Percentiles rank a stretch among this genome's conserved stretches.
Conservation (phyloP, 2,797 vertebrate genomes). For the Acrocephalus scirpaceus region DNA sequence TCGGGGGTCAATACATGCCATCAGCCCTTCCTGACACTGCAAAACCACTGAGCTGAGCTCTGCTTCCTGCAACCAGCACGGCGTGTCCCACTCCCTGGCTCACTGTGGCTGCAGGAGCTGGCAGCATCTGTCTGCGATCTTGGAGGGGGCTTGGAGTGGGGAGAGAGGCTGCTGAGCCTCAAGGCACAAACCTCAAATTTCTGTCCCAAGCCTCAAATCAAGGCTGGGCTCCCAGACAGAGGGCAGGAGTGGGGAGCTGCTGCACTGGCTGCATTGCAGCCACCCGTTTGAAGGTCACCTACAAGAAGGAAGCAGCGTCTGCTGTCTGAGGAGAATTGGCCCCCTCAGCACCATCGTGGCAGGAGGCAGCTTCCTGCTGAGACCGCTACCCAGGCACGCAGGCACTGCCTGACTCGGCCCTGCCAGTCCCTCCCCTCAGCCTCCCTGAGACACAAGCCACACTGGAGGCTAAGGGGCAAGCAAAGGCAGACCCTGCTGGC, state of each 20-base stretch:
- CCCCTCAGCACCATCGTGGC: rapidly evolving
- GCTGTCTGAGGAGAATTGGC: neutral
- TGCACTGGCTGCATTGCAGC: neutral
- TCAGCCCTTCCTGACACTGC: conserved; percentile 19
- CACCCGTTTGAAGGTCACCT: neutral
- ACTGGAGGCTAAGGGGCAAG: rapidly evolving
- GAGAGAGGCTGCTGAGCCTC: neutral
- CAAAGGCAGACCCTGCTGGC: neutral
- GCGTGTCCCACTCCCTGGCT: rapidly evolving
- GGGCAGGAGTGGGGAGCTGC: neutral
- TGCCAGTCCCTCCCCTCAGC: neutral
- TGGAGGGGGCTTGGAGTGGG: neutral
- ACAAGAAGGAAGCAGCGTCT: neutral
- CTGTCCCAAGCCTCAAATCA: neutral
- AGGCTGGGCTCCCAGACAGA: rapidly evolving
- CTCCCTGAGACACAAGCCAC: neutral
- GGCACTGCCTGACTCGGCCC: neutral
- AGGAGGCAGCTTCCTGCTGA: neutral
- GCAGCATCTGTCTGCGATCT: neutral
- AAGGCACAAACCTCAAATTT: neutral
- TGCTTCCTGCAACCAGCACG: neutral
- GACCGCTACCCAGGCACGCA: rapidly evolving
- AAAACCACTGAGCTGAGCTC: neutral
- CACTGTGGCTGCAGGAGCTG: neutral
- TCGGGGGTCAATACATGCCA: neutral